Percentiles rank a stretch among this genome's conserved stretches.
phyloP scores from a whole-genome alignment of 2,888 invertebrate species.

The Dynastes tityus region DNA sequence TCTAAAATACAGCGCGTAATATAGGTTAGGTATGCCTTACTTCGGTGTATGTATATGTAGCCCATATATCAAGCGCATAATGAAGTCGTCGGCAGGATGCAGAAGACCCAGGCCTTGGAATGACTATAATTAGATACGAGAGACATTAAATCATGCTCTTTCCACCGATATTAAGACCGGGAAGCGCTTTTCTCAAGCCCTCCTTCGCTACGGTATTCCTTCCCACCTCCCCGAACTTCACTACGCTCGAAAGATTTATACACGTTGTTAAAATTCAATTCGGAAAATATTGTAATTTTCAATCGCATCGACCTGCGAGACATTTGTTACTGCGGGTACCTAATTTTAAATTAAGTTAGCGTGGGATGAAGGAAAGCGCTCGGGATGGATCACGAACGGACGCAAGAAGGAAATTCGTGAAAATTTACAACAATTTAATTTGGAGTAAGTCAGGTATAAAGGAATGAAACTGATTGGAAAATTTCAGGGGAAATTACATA shows the following conservation, averaged over 20 bases:
- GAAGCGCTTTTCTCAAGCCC: neutral
- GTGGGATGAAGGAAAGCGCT: neutral
- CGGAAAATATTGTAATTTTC: slow-evolving; percentile 48
- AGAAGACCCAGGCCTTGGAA: slow-evolving; percentile 36
- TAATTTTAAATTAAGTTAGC: slow-evolving; percentile 43
- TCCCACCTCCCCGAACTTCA: neutral
- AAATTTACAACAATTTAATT: slow-evolving; percentile 16
- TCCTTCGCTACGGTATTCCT: neutral
- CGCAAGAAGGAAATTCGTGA: neutral
- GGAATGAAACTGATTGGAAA: neutral
- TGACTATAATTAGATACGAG: slow-evolving; percentile 44
- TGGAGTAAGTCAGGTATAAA: neutral
- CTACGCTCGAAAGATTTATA: slow-evolving; percentile 34
- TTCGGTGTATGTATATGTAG: slow-evolving; percentile 5
- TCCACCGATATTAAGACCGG: slow-evolving; percentile 30
- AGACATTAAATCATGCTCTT: slow-evolving; percentile 44
- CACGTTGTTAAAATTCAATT: slow-evolving; percentile 46
- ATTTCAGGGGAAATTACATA: neutral
- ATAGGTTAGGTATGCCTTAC: slow-evolving; percentile 12
- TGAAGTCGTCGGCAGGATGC: slow-evolving; percentile 42
- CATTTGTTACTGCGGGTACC: slow-evolving; percentile 32
- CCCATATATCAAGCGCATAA: slow-evolving; percentile 41
- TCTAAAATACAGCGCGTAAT: slow-evolving; percentile 16
- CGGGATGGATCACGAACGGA: neutral
- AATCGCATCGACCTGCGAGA: slow-evolving; percentile 37